These are phyloP conservation scores for Mesembrinibis cayennensis DNA, from an alignment of 2,113 vertebrate genomes.

Conservation along the genomic window DNA sequence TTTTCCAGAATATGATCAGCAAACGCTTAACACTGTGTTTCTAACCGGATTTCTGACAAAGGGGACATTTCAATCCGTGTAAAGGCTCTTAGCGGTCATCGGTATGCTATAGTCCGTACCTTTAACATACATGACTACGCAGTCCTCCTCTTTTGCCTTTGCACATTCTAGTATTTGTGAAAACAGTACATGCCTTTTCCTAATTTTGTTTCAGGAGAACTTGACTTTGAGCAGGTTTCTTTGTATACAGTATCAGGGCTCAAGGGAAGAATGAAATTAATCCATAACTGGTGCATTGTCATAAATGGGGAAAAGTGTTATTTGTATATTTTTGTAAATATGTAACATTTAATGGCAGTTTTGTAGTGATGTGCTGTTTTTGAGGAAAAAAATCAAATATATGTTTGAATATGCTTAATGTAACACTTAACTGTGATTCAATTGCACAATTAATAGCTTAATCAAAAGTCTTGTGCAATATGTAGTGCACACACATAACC, in stretches of 20 bases:
- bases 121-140: neutral
- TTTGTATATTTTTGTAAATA: slow-evolving; percentile 84
- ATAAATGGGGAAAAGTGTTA: slow-evolving; percentile 43
- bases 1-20: neutral
- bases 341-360: slow-evolving; percentile 78
- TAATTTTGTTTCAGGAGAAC: slow-evolving; percentile 28
- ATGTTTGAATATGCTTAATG: slow-evolving; percentile 73
- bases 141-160: slow-evolving; percentile 27
- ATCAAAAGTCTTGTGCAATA: slow-evolving; percentile 71
- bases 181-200: slow-evolving; percentile 40
- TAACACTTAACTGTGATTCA: slow-evolving; percentile 66
- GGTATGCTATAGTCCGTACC: neutral
- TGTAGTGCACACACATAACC: slow-evolving; percentile 75
- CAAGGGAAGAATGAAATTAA: slow-evolving; percentile 32
- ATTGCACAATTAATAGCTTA: slow-evolving; percentile 63
- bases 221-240: slow-evolving; percentile 36
- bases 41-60: neutral
- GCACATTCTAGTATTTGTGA: neutral
- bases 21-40: neutral
- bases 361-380: slow-evolving; percentile 78
- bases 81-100: neutral
- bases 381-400: slow-evolving; percentile 44
- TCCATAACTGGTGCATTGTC: slow-evolving; percentile 36
- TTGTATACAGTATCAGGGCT: slow-evolving; percentile 45
- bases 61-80: neutral